Base-by-base conservation (phyloP, 2,888 invertebrate genomes). In the Drosophila hamatofila region DNA sequence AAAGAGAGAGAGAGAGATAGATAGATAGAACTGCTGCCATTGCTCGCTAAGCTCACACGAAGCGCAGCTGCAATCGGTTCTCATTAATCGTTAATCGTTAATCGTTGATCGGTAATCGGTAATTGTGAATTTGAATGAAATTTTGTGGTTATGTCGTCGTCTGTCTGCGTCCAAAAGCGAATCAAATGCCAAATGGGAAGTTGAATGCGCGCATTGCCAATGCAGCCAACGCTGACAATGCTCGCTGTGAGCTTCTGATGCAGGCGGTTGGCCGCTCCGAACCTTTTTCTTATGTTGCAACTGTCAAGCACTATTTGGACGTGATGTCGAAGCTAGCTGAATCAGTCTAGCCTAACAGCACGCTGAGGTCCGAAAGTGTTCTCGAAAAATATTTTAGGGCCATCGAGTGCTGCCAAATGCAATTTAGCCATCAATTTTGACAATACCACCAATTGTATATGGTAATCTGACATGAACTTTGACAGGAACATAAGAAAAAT, bases 131-230 rank as follows among this genome's bases (percentile, higher is more conserved):
- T 59, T 37, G 9, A 16, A 6, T 60, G 44, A 39, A 62, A 52
- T 75, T 79, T 79, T 37, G 37, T 46, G 44, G 11, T 35, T 39
- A n/a, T 12, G 42, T 37, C 11, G 23, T n/a, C 23, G 46, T 61
- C n/a, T 44, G 71, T 66, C 41, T 4, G 18, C 9, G 61, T 77
- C 62, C 35, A 8, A 41, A 25, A 21, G 75, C 81, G 51, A 56
- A 62, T 78, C 41, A 37, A 57, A 66, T 82, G 76, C 80, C 72
- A 69, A 79, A 79, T 81, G 72, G 75, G 73, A 12, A 12, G 66
- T 51, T 57, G 64, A 75, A 37, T 58, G 49, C 21, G 75, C 75
- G 48, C 69, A 59, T 65, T 66, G 70, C 68, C 70, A 78, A 63
- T 78, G 52, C 23, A 33, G 52, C 52, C 37, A 37, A 35, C 35